These are phyloP conservation scores for Gallinago jamesoni DNA, from an alignment of 2,113 vertebrate species.

Conservation along the genomic window DNA sequence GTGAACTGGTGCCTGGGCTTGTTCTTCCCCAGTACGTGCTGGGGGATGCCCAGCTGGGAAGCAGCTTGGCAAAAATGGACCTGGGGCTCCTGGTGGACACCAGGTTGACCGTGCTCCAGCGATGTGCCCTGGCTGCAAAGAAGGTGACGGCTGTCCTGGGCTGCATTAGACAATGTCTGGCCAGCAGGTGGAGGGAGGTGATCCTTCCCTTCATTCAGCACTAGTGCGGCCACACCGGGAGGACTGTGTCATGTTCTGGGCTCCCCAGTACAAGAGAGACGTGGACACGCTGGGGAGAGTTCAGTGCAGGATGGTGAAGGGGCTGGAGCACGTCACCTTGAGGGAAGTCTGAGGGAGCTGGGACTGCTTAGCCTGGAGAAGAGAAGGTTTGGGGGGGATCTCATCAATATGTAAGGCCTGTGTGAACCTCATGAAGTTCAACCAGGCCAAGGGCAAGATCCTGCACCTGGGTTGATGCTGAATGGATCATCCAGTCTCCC, in stretches of 20 bases:
- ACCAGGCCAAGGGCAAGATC: too few species aligned
- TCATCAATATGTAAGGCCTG: background rate
- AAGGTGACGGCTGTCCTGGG: background rate
- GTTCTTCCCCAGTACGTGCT: background rate
- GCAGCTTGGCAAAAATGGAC: background rate
- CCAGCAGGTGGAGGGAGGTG: background rate
- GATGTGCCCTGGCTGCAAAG: background rate
- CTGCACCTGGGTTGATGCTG: too few species aligned
- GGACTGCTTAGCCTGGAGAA: background rate
- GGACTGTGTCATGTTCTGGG: background rate
- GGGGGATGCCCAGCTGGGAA: background rate
- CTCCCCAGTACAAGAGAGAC: accelerated
- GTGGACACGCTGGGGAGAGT: accelerated
- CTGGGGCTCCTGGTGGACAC: background rate
- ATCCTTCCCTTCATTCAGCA: accelerated
- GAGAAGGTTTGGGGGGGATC: background rate
- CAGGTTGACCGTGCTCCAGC: accelerated
- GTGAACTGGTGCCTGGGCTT: background rate
- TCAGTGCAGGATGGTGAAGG: accelerated
- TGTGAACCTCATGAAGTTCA: too few species aligned
- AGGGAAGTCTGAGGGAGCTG: background rate
- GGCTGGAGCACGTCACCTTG: accelerated
- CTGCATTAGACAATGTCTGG: accelerated
- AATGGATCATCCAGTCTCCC: too few species aligned
- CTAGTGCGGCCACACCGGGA: too few species aligned